Conservation (phyloP, 2,113 vertebrate species). For the Telmatochromis bifrenatus region DNA sequence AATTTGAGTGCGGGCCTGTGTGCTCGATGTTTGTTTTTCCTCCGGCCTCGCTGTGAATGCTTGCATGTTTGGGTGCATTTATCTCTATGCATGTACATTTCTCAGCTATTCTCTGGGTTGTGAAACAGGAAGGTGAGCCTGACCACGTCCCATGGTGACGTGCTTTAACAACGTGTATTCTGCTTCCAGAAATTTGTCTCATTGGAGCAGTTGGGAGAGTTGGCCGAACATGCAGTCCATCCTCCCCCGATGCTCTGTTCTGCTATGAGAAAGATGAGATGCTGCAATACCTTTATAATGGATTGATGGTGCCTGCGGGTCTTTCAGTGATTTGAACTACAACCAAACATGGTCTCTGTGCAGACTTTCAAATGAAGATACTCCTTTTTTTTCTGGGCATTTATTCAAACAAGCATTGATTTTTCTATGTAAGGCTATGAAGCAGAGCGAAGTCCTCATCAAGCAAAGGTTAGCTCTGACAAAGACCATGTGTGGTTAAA, state of each 20-base stretch:
- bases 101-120: conserved; percentile 7
- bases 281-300: conserved; percentile 46
- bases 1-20: neutral
- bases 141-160: conserved; percentile 11
- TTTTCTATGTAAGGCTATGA: conserved; percentile 14
- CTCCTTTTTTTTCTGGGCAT: conserved; percentile 30
- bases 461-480: conserved; percentile 2
- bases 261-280: conserved; percentile 32
- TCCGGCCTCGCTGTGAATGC: neutral
- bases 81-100: neutral
- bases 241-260: neutral
- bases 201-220: conserved; percentile 15
- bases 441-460: conserved; percentile 13
- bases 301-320: conserved; percentile 47
- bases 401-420: conserved; percentile 21
- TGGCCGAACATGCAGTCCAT: conserved; percentile 1
- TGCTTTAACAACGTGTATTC: conserved; percentile 23
- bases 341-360: conserved; percentile 42
- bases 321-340: conserved; percentile 33
- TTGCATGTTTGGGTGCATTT: conserved; percentile 6
- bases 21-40: conserved; percentile 11
- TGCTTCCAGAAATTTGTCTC: conserved; percentile 47
- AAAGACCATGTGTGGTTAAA: conserved; percentile 33
- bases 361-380: conserved; percentile 22
- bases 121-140: conserved; percentile 48